Evolutionary conservation across 2,888 invertebrate species (phyloP).

Genomic region (Tenthredo livida): DNA sequence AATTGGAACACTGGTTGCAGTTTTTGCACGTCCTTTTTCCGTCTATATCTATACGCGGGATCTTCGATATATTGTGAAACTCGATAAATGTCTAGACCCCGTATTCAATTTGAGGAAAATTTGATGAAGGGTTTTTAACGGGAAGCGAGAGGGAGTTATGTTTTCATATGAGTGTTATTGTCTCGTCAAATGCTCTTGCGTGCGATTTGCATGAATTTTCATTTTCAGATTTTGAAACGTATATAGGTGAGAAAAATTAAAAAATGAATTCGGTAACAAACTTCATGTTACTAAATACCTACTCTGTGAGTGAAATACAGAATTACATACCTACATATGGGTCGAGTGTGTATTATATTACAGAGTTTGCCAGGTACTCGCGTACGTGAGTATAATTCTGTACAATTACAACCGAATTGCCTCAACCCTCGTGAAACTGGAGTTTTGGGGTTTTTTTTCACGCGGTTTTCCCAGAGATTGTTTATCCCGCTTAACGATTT

Average conservation of each 20-base stretch:
- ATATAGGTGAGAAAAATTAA: neutral
- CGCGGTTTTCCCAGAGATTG: neutral
- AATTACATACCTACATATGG: neutral
- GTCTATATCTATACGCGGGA: neutral
- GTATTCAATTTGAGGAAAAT: neutral
- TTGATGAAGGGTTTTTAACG: neutral
- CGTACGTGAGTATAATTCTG: neutral
- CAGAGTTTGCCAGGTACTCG: neutral
- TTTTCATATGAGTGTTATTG: conserved; percentile 2
- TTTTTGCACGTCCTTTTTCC: neutral
- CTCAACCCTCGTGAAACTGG: neutral
- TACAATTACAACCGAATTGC: neutral
- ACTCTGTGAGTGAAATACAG: neutral
- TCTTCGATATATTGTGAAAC: neutral
- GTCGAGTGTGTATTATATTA: neutral
- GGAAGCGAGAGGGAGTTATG: neutral
- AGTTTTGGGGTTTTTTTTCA: neutral
- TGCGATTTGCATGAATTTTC: neutral
- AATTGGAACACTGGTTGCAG: no score
- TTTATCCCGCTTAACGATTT: conserved; percentile 6
- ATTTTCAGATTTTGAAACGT: neutral
- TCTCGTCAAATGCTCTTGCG: neutral
- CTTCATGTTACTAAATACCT: neutral
- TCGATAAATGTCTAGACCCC: neutral
- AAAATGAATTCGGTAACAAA: neutral